These are phyloP conservation scores for Phrynocephalus vlangalii DNA, from an alignment of 2,797 vertebrate species.

Conservation along the genomic window DNA sequence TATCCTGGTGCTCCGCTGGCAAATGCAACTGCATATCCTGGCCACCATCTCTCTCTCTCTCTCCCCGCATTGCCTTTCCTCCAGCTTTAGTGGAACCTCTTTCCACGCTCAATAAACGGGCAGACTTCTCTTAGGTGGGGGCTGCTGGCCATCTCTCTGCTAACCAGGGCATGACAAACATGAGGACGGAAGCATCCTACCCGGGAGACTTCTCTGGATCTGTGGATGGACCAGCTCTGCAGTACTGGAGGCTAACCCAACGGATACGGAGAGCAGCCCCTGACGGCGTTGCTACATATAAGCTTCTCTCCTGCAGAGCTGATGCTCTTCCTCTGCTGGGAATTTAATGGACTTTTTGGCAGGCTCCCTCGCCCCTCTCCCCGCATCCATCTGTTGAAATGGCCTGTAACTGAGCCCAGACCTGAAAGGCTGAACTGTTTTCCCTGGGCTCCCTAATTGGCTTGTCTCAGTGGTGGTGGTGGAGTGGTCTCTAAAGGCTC, in stretches of 20 bases:
- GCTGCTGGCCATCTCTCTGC: not conserved
- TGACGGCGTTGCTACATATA: not conserved
- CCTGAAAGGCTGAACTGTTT: not conserved
- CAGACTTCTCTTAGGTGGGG: not conserved
- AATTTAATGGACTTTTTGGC: not conserved
- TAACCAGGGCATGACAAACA: not conserved
- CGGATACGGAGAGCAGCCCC: not conserved
- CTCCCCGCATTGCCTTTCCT: not conserved
- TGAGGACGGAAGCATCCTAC: not conserved
- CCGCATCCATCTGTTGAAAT: not conserved
- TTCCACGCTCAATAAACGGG: not conserved
- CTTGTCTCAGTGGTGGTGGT: not conserved
- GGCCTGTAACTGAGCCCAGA: not conserved
- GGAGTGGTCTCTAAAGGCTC: not conserved
- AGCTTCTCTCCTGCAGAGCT: not conserved
- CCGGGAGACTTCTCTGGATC: not conserved
- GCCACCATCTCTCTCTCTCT: too few species aligned
- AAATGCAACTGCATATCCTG: not conserved
- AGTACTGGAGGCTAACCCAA: not conserved
- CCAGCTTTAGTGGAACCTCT: not conserved
- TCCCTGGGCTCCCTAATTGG: not conserved
- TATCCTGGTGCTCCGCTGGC: not conserved
- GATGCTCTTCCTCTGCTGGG: not conserved
- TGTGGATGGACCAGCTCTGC: too few species aligned
- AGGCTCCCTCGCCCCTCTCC: not conserved